Percentiles rank a stretch among this genome's conserved stretches.
Evolutionary conservation across 1,140 invertebrate species (phyloP).

Genomic region (Drosophila malerkotliana): DNA sequence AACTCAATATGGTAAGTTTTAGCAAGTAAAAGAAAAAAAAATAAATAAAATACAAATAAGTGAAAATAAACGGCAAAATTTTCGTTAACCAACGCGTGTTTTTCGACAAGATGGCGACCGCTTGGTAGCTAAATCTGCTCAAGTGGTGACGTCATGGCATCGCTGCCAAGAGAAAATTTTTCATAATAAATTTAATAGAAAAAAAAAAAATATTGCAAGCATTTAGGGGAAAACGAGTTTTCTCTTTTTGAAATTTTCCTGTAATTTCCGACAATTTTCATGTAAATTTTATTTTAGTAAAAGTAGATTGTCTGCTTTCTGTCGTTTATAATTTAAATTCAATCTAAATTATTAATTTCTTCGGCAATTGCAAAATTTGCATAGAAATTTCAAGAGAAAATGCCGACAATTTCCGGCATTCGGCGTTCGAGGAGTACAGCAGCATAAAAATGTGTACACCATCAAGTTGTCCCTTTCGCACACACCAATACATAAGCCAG

Average conservation of each 20-base stretch:
- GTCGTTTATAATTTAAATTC: too few species aligned
- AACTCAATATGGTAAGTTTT: slow-evolving; percentile 71
- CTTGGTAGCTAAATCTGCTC: slow-evolving; percentile 1
- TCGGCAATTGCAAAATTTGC: neutral
- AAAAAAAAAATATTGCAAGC: too few species aligned
- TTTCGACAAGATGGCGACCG: slow-evolving; percentile 21
- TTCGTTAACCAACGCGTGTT: neutral
- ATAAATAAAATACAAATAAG: neutral
- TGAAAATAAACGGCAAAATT: neutral
- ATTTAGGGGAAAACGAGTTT: too few species aligned
- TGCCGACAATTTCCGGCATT: slow-evolving; percentile 5
- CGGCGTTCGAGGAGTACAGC: slow-evolving; percentile 8
- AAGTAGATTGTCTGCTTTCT: too few species aligned
- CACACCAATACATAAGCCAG: slow-evolving; percentile 3
- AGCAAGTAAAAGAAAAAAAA: neutral
- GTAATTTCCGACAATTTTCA: too few species aligned
- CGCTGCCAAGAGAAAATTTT: slow-evolving; percentile 1
- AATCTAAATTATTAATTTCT: too few species aligned
- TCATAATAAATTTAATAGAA: neutral
- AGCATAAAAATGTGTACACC: slow-evolving; percentile 31
- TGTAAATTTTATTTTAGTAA: too few species aligned
- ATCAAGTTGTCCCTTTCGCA: slow-evolving; percentile 13
- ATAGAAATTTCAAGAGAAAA: neutral
- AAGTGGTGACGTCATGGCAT: slow-evolving; percentile 59
- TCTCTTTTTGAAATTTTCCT: neutral